Conservation (phyloP, 2,113 vertebrate species). For the Edolisoma coerulescens region DNA sequence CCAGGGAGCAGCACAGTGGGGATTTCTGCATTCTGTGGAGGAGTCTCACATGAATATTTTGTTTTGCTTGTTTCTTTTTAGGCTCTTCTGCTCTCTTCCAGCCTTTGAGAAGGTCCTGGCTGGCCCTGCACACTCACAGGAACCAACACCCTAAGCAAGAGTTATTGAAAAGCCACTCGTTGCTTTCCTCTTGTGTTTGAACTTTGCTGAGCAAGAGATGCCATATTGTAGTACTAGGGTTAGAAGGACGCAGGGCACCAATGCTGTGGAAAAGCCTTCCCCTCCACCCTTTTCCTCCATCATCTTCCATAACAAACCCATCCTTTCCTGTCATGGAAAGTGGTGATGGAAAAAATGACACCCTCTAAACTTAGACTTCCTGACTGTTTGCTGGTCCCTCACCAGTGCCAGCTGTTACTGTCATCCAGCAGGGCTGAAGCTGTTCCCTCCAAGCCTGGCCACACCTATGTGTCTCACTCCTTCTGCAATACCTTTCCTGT, state of each 20-base stretch:
- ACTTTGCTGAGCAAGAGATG: neutral
- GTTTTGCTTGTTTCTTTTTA: neutral
- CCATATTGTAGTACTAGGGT: neutral
- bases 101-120: neutral
- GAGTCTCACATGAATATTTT: neutral
- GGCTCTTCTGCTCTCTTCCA: conserved; percentile 26
- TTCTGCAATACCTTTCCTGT: neutral
- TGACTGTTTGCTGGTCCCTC: neutral
- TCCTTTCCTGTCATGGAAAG: neutral
- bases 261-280: neutral
- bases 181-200: neutral
- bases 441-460: neutral
- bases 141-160: neutral
- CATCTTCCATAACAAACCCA: neutral
- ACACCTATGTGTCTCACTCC: fast-evolving
- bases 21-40: neutral
- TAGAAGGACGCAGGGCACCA: neutral
- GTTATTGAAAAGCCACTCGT: neutral
- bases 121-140: neutral
- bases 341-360: neutral
- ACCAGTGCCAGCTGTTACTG: neutral
- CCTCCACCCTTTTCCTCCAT: neutral
- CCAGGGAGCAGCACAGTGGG: neutral
- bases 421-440: neutral
- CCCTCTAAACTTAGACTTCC: neutral